Base-by-base conservation (phyloP, 2,797 vertebrate genomes). In the Amniataba percoides region DNA sequence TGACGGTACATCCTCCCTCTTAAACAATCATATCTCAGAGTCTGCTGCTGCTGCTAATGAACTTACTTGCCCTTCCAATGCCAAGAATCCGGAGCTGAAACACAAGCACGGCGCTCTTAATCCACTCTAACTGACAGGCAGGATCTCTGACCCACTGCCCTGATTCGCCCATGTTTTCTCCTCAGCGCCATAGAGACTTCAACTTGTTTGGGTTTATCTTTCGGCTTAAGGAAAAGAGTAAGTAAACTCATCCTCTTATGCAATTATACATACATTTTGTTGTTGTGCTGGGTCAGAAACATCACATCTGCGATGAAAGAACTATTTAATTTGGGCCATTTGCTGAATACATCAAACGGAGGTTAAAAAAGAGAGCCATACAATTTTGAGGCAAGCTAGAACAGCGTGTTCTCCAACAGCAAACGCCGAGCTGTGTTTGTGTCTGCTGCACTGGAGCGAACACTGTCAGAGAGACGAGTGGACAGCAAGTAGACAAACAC, bases 61-160 rank as follows among this genome's bases (percentile, higher is more conserved):
- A 90, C 76, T 72, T 72, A 53, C 62, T 70, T 60, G 55, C 57
- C 75, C 11, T 1, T 67, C 51, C 70, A 7, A 80, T 61, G 81
- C 77, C 81, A 85, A 89, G 78, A 81, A 74, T 84, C 70, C 64
- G 48, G 45, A 62, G 58, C 66, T 84, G 58, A 83, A 88, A 85
- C 68, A 66, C 51, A 69, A 82, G 77, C 71, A 74, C 39, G 34
- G 69, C 5, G 19, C 58, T 84, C 58, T 77, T 92, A 92, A 93
- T 91, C 88, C 88, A 84, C 80, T 83, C 6, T 75, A 74, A 85
- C 80, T 83, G 82, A 89, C 81, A 71, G 76, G 63, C 80, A 72
- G 77, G 74, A 91, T 88, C 72, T 61, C 80, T 91, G 85, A 91
- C 91, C 91, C 85, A 90, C 85, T 92, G 87, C 86, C 92, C 89